Evolutionary conservation across 1,140 invertebrate genomes (phyloP), one percentile per base, ranked within the genome.

Genomic region (Cryptotermes secundus): DNA sequence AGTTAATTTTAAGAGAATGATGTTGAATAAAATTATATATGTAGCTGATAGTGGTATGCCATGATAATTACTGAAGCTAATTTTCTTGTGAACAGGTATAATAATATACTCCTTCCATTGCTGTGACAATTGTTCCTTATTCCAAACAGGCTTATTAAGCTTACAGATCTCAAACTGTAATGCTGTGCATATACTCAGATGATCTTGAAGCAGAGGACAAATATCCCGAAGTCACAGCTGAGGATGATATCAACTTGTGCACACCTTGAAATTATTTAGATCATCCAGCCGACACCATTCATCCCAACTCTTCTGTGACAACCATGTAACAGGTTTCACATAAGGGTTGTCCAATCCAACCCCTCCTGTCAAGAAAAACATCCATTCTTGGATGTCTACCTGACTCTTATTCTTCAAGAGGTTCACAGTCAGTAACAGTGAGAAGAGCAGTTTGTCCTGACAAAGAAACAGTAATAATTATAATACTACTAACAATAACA

Each of bases 321-420:
- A 88, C 96, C 96, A 97, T 9, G 81, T 86, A 10, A 92, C 87
- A 0, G 94, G 95, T 90, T 96, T 97, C 83, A 88, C 87, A 87
- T 95, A 87, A 1, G 94, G 93, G 91, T 97, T 96, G 86, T 96
- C 95, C 34, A 97, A 90, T 72, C 94, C 94, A 83, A 97, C 93
- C 42, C 96, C 97, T 26, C 97, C 97, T 16, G 96, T 98, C 86
- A 99, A 88, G 12, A 99, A 90, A 89, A 98, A 99, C 90, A 96
- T 93, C 94, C 97, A 98, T 87, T 98, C 94, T 0, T 89, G 85
- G 26, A 93, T 90, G 84, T 94, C 90, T n/a, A 99, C 90, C 85
- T 92, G 88, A 42, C 93, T 92, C 53, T 93, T 90, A 85, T 94
- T 93, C 87, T 96, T 94, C 90, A 96, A 91, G 85, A 99, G 90